Base-by-base conservation (phyloP, 2,113 vertebrate genomes). In the Oryzias melastigma region DNA sequence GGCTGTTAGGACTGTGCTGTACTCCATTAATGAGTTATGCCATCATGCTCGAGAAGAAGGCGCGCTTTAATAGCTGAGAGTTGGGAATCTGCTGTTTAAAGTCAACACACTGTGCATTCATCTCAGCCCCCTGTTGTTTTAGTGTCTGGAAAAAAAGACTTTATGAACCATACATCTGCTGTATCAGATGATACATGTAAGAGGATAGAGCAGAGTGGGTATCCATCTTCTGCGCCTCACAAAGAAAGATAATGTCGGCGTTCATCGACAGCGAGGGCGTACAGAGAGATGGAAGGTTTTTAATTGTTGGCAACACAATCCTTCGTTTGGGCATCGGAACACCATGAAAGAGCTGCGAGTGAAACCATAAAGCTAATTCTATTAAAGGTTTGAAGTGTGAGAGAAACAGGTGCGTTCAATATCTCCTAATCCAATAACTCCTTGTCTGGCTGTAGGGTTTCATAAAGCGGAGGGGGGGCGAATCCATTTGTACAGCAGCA, bases 391-490 rank as follows among this genome's bases (percentile, higher is more conserved):
- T 42, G 46, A 68, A 51, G 41, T 13, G 57, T 48, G 50, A 50
- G 58, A 80, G 53, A 64, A 67, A 52, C 52, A 50, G 72, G 42
- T 24, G 44, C 51, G 69, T 53, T 71, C 64, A 41, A 49, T 71
- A 68, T 75, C 68, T 66, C 50, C 43, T 62, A 80, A 80, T 80
- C 77, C 65, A 75, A 78, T 75, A 58, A 75, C 6, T 42, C 58
- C 35, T 45, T 58, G 51, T 65, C 61, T 1, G 0, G 55, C 59
- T 50, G 57, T 70, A 42, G 46, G 57, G 19, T 50, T 41, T 60
- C 41, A 50, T 18, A 35, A 35, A 12, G 10, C 35, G 56, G 29
- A 52, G 66, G 17, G 25, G 56, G 52, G 13, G 24, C 27, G 41
- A 60, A 58, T 65, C 10, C 35, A 35, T 35, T 35, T 35, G 12